Evolutionary conservation across 2,888 invertebrate genomes (phyloP), one percentile per base, ranked within the genome.

Genomic region (Andrena bicolor): DNA sequence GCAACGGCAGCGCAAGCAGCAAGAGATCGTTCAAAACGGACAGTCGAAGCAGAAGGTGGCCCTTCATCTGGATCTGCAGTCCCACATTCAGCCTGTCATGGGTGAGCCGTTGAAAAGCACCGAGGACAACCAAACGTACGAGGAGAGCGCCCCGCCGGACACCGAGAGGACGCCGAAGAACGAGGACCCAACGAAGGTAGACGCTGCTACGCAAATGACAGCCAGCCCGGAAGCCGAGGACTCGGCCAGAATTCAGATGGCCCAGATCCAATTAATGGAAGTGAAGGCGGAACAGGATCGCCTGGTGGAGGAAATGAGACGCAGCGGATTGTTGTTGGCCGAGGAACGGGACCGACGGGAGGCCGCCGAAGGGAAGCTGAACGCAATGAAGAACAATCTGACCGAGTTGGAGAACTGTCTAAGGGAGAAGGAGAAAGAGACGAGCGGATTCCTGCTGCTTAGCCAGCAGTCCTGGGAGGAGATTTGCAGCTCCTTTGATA

Each of bases 181-280:
- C 48, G 13, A 65, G 0, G 63, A 73, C 7, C 10, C 89, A 95
- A 95, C 74, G 95, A 96, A 92, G 91, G 96, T 94, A 2, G 78
- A 86, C 35, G 86, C 65, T 0, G 80, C 66, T 1, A 76, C 80
- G 13, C 86, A 86, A 10, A 65, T 69, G 20, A 8, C 63, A 7
- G 32, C 41, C 1, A 64, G 16, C 20, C 49, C 48, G 0, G 66
- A 74, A 1, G 3, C 8, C 0, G 69, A 70, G 0, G 74, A 78
- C 6, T 61, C 74, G 0, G 96, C n/a, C 95, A 95, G 84, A 94
- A 80, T 95, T 16, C 68, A 68, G 10, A 68, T 79, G 16, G 76
- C 90, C 1, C 65, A 89, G 41, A 75, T 68, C 3, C 85, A 90
- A 35, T 73, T 92, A 72, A 78, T 82, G 6, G 86, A 90, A 7